Conservation (phyloP, 2,888 invertebrate genomes). For the Rhorus exstirpatorius region DNA sequence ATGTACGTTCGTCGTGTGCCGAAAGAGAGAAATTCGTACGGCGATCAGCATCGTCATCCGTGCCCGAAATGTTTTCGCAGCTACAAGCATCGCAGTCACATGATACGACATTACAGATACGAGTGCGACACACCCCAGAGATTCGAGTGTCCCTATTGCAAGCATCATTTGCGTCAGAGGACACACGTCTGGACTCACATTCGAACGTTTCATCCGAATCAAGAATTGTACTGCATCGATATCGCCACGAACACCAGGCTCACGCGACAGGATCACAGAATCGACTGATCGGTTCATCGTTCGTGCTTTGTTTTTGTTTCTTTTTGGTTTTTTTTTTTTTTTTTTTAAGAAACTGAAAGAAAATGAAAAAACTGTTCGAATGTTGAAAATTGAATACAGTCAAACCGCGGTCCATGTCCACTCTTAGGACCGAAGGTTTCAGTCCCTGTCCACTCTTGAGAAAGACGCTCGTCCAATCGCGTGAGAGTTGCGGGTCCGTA, state of each 20-base stretch:
- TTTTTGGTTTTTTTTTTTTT: too few species aligned
- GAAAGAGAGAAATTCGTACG: slow-evolving; percentile 47
- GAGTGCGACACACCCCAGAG: slow-evolving; percentile 85
- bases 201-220: slow-evolving; percentile 80
- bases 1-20: slow-evolving; percentile 54
- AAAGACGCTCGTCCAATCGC: too few species aligned
- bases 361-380: neutral
- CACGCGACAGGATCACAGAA: slow-evolving; percentile 73
- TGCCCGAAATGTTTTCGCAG: slow-evolving; percentile 88
- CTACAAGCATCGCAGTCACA: slow-evolving; percentile 89
- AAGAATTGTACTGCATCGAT: slow-evolving; percentile 82
- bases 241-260: slow-evolving; percentile 80
- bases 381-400: neutral
- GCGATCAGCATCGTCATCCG: slow-evolving; percentile 79
- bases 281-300: too few species aligned
- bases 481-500: too few species aligned
- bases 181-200: slow-evolving; percentile 84
- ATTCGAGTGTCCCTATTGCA: slow-evolving; percentile 85
- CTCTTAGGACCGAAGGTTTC: too few species aligned
- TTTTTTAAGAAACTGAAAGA: neutral
- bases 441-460: too few species aligned
- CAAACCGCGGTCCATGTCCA: too few species aligned
- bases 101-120: slow-evolving; percentile 87
- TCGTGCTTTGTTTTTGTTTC: too few species aligned
- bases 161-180: slow-evolving; percentile 81